Evolutionary conservation across 2,888 invertebrate genomes (phyloP).

Genomic region (Callimorpha dominula): DNA sequence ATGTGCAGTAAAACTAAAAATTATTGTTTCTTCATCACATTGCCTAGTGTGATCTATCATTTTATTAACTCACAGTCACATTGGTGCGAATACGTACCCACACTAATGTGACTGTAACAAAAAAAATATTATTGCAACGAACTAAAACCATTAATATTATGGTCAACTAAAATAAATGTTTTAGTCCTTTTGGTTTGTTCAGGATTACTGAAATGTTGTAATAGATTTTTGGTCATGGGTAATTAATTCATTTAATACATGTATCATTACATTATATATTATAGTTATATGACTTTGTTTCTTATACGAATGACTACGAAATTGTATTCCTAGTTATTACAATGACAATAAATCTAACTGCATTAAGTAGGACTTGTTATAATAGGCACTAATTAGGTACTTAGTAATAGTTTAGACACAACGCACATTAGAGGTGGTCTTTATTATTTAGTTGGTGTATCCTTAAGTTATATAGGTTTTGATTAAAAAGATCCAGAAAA

Average conservation of each 20-base stretch:
- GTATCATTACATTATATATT: neutral
- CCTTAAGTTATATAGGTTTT: neutral
- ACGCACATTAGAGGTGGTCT: constrained; percentile 1
- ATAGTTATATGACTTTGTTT: neutral
- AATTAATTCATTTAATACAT: no score
- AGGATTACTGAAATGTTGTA: no score
- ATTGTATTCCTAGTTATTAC: constrained; percentile 4
- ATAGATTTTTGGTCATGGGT: no score
- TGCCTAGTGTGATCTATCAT: neutral
- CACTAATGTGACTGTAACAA: neutral
- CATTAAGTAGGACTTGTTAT: neutral
- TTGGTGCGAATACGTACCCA: neutral
- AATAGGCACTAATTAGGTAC: neutral
- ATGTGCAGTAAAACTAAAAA: neutral
- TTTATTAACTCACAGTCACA: neutral
- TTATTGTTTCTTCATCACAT: neutral
- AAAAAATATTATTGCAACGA: neutral
- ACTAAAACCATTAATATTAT: neutral
- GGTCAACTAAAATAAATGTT: neutral
- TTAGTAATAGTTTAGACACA: neutral
- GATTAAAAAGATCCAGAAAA: neutral
- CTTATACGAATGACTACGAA: constrained; percentile 6
- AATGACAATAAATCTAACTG: constrained; percentile 36
- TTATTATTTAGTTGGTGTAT: neutral
- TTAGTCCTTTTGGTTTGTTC: neutral